Percentiles rank a stretch among this genome's conserved stretches.
These are phyloP conservation scores for Athalia circularis DNA, from an alignment of 2,888 invertebrate genomes.

Conservation along the genomic window DNA sequence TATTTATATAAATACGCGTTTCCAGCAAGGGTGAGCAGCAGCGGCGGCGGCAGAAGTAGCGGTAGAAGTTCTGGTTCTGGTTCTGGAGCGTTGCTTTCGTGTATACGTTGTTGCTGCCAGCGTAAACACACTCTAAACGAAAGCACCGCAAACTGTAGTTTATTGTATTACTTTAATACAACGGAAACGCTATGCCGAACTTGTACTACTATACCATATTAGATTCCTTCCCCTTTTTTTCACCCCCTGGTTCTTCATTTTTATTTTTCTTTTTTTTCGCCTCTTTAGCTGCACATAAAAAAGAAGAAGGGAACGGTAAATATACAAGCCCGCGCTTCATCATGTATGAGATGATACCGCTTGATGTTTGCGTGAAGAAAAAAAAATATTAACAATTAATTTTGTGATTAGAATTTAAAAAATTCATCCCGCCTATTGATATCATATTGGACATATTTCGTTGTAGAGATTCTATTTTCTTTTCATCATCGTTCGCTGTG, in stretches of 20 bases:
- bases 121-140: slow-evolving; percentile 50
- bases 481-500: too few relatives aligned
- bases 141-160: slow-evolving; percentile 62
- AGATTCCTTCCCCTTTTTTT: slow-evolving; percentile 18
- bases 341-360: too few relatives aligned
- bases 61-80: too few relatives aligned
- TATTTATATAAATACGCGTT: too few relatives aligned
- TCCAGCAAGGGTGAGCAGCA: not conserved
- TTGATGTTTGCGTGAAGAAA: too few relatives aligned
- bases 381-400: too few relatives aligned
- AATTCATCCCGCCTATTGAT: too few relatives aligned
- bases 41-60: not conserved
- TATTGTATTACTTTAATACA: slow-evolving; percentile 62
- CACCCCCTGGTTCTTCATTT: not conserved
- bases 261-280: not conserved
- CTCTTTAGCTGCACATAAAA: not conserved
- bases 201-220: slow-evolving; percentile 42
- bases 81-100: not conserved
- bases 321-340: too few relatives aligned
- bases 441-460: too few relatives aligned
- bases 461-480: too few relatives aligned
- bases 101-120: not conserved
- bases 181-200: slow-evolving; percentile 43
- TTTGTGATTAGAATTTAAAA: too few relatives aligned
- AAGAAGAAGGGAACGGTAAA: too few relatives aligned